A percentile compares a stretch with the other conserved stretches of the same genome.
phyloP scores from a whole-genome alignment of 2,797 vertebrate genomes.

The Adrianichthys oophorus region DNA sequence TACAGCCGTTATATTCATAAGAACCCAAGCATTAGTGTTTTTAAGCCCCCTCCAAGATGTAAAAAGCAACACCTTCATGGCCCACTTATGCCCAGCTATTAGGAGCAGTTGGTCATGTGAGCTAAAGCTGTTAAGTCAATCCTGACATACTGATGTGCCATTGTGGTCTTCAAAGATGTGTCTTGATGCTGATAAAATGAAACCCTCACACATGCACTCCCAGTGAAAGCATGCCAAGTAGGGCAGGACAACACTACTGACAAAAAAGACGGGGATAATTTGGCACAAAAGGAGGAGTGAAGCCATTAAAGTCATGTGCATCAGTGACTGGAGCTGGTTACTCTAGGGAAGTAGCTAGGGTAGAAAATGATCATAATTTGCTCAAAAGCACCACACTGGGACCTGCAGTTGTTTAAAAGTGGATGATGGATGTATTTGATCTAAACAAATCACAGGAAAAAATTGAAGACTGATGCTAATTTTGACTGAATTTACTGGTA shows the following conservation, averaged over 20 bases:
- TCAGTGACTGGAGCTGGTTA: constrained; percentile 30
- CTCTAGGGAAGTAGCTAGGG: constrained; percentile 35
- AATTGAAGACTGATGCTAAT: background rate
- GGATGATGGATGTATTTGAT: constrained; percentile 15
- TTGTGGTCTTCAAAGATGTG: constrained; percentile 36
- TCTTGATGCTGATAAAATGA: constrained; percentile 51
- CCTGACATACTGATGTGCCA: constrained; percentile 30
- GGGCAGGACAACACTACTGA: constrained; percentile 68
- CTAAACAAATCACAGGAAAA: background rate
- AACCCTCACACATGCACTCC: constrained; percentile 44
- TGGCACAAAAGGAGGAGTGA: constrained; percentile 54
- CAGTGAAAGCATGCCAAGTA: constrained; percentile 68
- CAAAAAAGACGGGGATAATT: constrained; percentile 63
- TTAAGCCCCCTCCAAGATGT: constrained; percentile 56
- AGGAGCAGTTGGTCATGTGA: constrained; percentile 27
- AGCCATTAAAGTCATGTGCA: constrained; percentile 39
- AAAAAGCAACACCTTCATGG: constrained; percentile 9
- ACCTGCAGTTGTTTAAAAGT: constrained; percentile 45
- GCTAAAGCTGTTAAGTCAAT: constrained; percentile 19
- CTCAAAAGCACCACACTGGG: constrained; percentile 40
- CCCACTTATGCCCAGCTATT: constrained; percentile 23
- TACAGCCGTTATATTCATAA: constrained; percentile 66
- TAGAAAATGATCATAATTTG: constrained; percentile 36
- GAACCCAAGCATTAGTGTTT: constrained; percentile 45
- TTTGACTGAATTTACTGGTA: too few species aligned